Conservation (phyloP, 2,797 vertebrate species). For the Myripristis jacobus region DNA sequence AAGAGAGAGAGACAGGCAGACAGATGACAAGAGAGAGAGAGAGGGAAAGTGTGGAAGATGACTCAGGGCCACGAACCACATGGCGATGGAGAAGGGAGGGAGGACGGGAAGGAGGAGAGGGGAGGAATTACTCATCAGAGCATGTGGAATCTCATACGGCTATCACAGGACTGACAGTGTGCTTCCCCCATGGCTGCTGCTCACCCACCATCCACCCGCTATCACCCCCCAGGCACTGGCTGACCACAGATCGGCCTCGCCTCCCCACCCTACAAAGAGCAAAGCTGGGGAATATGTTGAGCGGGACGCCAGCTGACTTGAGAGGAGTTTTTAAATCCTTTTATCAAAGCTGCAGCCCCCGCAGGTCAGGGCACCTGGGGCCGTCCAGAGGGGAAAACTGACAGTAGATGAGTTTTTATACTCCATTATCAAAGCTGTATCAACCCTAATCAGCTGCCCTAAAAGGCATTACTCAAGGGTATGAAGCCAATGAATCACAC, state of each 20-base stretch:
- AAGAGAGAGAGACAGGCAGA: constrained; percentile 37
- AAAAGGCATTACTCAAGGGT: no score
- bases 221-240: constrained; percentile 46
- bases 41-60: constrained; percentile 83
- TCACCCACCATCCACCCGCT: constrained; percentile 48
- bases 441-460: neutral
- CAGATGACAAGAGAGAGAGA: constrained; percentile 54
- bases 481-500: constrained; percentile 29
- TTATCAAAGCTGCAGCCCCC: constrained; percentile 14
- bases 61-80: constrained; percentile 89
- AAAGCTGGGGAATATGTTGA: constrained; percentile 25
- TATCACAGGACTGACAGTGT: constrained; percentile 91
- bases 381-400: constrained; percentile 26
- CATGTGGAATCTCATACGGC: constrained; percentile 91
- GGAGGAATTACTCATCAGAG: constrained; percentile 92
- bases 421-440: constrained; percentile 17
- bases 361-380: constrained; percentile 14
- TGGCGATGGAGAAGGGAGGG: constrained; percentile 82
- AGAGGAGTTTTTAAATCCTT: constrained; percentile 10
- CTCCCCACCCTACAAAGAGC: constrained; percentile 15
- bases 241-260: constrained; percentile 19
- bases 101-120: constrained; percentile 75
- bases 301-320: constrained; percentile 28
- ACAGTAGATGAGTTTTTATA: constrained; percentile 37
- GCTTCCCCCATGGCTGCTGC: constrained; percentile 68